phyloP scores from a whole-genome alignment of 2,888 invertebrate genomes.

The Holacanthella duospinosa region DNA sequence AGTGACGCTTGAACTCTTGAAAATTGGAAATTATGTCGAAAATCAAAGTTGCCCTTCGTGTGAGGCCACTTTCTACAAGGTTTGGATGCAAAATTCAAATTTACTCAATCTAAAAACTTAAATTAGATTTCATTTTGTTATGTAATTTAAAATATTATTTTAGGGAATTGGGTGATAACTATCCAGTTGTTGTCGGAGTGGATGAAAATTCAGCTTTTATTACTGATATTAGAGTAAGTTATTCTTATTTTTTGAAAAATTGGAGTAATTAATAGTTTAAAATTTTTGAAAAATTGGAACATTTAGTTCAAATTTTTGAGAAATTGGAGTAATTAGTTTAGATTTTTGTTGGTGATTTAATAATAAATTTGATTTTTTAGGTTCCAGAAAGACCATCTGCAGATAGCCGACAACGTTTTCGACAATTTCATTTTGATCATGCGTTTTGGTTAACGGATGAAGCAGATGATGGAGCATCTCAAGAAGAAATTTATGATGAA shows the following conservation, averaged over 20 bases:
- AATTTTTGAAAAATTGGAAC: too few species aligned
- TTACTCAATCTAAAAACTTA: neutral
- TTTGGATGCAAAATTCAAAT: slow-evolving; percentile 5
- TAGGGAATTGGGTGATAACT: slow-evolving; percentile 27
- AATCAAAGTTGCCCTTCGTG: slow-evolving; percentile 32
- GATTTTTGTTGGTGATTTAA: too few species aligned
- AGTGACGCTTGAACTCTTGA: too few species aligned
- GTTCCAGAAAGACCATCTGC: slow-evolving; percentile 35
- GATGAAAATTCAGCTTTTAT: slow-evolving; percentile 31
- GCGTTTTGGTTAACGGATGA: slow-evolving; percentile 29
- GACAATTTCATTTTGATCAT: slow-evolving; percentile 35
- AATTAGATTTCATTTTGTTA: neutral
- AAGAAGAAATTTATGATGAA: slow-evolving; percentile 52
- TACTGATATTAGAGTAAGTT: slow-evolving; percentile 30
- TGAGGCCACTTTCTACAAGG: slow-evolving; percentile 31
- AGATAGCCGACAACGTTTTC: slow-evolving; percentile 32
- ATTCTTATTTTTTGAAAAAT: neutral
- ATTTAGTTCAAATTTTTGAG: too few species aligned
- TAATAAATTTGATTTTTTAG: slow-evolving; percentile 23
- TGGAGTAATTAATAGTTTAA: neutral
- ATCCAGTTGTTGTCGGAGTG: slow-evolving; percentile 31
- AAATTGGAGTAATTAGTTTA: too few species aligned
- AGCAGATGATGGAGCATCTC: slow-evolving; percentile 24
- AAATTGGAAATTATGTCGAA: slow-evolving; percentile 30
- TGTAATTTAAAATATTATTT: slow-evolving; percentile 8